Percentiles rank a stretch among this genome's conserved stretches.
Conservation (phyloP, 2,888 invertebrate species). For the Cacoxenus indagator region DNA sequence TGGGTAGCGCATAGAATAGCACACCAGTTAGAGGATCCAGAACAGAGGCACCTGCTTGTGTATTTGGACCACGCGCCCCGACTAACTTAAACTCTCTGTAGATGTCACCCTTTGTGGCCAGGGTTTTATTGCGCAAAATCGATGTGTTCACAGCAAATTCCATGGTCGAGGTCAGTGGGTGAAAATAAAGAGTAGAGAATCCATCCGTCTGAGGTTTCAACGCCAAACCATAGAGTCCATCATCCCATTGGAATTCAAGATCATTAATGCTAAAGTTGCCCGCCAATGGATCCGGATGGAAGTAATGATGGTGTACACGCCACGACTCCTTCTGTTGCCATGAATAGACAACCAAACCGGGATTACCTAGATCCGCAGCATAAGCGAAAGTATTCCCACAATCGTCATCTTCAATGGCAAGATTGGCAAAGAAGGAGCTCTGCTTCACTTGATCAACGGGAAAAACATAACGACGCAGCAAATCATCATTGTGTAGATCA, state of each 20-base stretch:
- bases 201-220: conserved; percentile 77
- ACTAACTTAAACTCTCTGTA: conserved; percentile 78
- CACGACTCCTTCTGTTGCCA: conserved; percentile 81
- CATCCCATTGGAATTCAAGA: conserved; percentile 81
- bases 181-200: conserved; percentile 82
- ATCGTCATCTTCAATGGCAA: conserved; percentile 81
- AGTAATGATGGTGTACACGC: conserved; percentile 80
- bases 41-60: conserved; percentile 82
- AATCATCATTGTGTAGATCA: conserved; percentile 79
- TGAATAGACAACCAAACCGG: conserved; percentile 82
- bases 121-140: conserved; percentile 75
- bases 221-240: conserved; percentile 83
- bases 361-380: conserved; percentile 78
- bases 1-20: conserved; percentile 81
- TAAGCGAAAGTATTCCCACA: conserved; percentile 83
- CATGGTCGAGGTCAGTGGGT: conserved; percentile 82
- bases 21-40: conserved; percentile 80
- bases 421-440: conserved; percentile 81
- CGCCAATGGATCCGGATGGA: conserved; percentile 80
- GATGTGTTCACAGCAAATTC: conserved; percentile 83
- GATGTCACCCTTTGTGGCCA: conserved; percentile 71
- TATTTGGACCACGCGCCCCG: conserved; percentile 80
- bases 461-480: conserved; percentile 78
- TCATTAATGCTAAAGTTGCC: conserved; percentile 82
- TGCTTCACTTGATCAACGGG: conserved; percentile 77